phyloP scores from a whole-genome alignment of 1,140 invertebrate genomes.

The Antheraea pernyi region DNA sequence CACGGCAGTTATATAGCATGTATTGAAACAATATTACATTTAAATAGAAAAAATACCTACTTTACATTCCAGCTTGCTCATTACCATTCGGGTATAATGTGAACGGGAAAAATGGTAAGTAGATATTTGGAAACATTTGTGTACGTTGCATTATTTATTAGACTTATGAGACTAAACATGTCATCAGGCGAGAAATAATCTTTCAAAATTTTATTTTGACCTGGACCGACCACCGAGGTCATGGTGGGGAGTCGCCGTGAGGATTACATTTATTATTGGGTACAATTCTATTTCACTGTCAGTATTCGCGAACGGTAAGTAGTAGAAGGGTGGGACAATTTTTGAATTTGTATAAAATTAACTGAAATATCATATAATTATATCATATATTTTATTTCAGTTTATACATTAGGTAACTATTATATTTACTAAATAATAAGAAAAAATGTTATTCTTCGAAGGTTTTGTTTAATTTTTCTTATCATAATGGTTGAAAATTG shows the following conservation, averaged over 20 bases:
- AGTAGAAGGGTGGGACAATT: not conserved
- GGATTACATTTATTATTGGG: not conserved
- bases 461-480: no score
- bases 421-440: no score
- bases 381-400: no score
- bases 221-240: not conserved
- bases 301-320: not conserved
- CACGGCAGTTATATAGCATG: no score
- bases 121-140: not conserved
- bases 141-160: conserved; percentile 3
- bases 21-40: no score
- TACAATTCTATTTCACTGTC: not conserved
- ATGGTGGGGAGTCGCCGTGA: not conserved
- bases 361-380: no score
- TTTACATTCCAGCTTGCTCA: not conserved
- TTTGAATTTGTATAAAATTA: no score
- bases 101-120: not conserved
- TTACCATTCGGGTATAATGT: not conserved
- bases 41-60: conserved; percentile 3
- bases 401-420: no score
- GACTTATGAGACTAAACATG: not conserved
- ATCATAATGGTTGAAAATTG: no score
- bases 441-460: no score
- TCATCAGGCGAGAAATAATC: not conserved
- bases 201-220: no score